These are phyloP conservation scores for Channa argus DNA, from an alignment of 2,113 vertebrate species.

Conservation along the genomic window DNA sequence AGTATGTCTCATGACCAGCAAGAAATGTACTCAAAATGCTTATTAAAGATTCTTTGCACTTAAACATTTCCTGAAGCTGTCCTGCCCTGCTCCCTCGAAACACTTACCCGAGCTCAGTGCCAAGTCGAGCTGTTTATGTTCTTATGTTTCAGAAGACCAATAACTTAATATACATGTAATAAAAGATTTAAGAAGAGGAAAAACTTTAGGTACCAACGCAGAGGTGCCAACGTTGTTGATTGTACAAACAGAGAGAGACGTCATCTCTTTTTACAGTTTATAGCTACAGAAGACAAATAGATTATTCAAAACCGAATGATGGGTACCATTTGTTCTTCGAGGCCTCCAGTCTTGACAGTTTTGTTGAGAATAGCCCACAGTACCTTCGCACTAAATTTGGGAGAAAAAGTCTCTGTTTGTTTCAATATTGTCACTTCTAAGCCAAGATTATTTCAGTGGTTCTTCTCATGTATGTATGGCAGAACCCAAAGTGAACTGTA, in stretches of 20 bases:
- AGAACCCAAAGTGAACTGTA: slow-evolving; percentile 63
- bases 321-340: slow-evolving; percentile 36
- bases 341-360: slow-evolving; percentile 47
- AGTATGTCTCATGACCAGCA: slow-evolving; percentile 63
- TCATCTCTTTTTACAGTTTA: slow-evolving; percentile 41
- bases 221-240: slow-evolving; percentile 60
- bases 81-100: slow-evolving; percentile 20
- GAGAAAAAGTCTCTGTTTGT: slow-evolving; percentile 36
- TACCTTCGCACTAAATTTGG: slow-evolving; percentile 50
- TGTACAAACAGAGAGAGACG: slow-evolving; percentile 57
- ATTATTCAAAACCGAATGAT: slow-evolving; percentile 52
- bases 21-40: slow-evolving; percentile 68
- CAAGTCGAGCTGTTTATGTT: slow-evolving; percentile 28
- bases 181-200: slow-evolving; percentile 29
- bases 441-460: slow-evolving; percentile 51
- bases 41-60: slow-evolving; percentile 75
- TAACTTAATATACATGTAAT: slow-evolving; percentile 4
- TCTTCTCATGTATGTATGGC: slow-evolving; percentile 55
- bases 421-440: slow-evolving; percentile 70
- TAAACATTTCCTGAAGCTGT: slow-evolving; percentile 49
- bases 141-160: slow-evolving; percentile 2
- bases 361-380: slow-evolving; percentile 51
- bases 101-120: slow-evolving; percentile 29
- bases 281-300: slow-evolving; percentile 19
- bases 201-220: slow-evolving; percentile 33